Base-by-base conservation (phyloP, 2,888 invertebrate species). In the Plagodis dolabraria region DNA sequence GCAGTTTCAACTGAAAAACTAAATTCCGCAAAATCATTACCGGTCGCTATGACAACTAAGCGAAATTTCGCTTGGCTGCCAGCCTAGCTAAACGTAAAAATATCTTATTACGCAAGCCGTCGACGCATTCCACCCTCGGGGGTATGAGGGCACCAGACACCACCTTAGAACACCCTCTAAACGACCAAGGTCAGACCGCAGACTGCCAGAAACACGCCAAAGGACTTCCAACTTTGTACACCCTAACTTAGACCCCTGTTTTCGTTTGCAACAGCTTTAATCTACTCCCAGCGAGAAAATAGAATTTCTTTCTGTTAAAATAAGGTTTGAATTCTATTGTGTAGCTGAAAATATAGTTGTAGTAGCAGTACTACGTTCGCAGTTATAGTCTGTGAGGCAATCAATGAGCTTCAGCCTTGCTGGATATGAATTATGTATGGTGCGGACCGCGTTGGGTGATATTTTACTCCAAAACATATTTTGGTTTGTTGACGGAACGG, bases 91-190 rank as follows among this genome's bases (percentile, higher is more conserved):
- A 71, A 76, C 76, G 79, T 86, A 85, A 86, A 89, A 87, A 87
- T 87, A 87, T 85, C 83, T 67, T 85, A 85, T 87, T 89, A 89
- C 89, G 86, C 82, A 87, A 86, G 77, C 77, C 77, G 77, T 72
- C 85, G 79, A 82, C 86, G 83, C 87, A 81, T 78, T 76, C 70
- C 77, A 69, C 77, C 80, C 80, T 69, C 60, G 57, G 65, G 63
- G 66, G 68, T 75, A 72, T 72, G 73, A 70, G 76, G 79, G 69
- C 71, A 68, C 79, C 79, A 87, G 86, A 86, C 87, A 71, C 70
- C 80, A 77, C 82, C 83, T 78, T 68, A 56, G 63, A 68, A 72
- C 82, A 77, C 79, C 85, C 86, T 82, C 74, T 69, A 57, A 72
- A 75, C 82, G 75, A 75, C 79, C 89, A 92, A 90, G 91, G 91